Conservation (phyloP, 2,113 vertebrate genomes). For the Corapipo altera region DNA sequence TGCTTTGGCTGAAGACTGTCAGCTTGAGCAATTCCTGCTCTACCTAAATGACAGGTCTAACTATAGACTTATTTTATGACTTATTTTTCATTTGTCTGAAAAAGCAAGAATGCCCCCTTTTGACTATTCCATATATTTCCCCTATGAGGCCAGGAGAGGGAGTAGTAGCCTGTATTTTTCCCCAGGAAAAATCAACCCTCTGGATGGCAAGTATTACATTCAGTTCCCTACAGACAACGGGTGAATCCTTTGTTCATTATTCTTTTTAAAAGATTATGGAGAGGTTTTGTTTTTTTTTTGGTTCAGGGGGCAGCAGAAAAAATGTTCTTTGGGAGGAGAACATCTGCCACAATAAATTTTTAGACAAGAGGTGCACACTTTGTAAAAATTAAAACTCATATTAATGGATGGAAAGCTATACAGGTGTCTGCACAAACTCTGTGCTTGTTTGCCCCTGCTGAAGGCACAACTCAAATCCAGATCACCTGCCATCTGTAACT, state of each 20-base stretch:
- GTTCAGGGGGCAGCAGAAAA: fast-evolving
- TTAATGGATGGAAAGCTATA: not conserved
- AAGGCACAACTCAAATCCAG: not conserved
- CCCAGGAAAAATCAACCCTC: not conserved
- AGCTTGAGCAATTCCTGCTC: not conserved
- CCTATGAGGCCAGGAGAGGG: constrained; percentile 48
- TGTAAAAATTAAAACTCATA: not conserved
- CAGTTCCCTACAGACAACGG: not conserved
- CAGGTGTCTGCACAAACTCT: not conserved
- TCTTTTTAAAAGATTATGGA: not conserved
- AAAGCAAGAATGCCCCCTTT: constrained; percentile 79
- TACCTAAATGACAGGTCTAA: not conserved
- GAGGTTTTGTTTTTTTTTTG: not conserved
- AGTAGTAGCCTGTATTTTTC: constrained; percentile 47
- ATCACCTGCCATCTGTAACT: not conserved
- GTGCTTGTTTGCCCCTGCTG: not conserved
- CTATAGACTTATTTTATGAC: not conserved
- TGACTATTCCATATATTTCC: constrained; percentile 68
- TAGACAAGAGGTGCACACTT: not conserved
- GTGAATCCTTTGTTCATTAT: not conserved
- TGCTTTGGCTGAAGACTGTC: not conserved
- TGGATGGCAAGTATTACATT: not conserved
- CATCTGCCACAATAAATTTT: not conserved
- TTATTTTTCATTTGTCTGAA: constrained; percentile 49
- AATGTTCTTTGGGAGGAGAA: not conserved